Base-by-base conservation (phyloP, 92 coral and sea anemone species). In the Parazoanthus swiftii region DNA sequence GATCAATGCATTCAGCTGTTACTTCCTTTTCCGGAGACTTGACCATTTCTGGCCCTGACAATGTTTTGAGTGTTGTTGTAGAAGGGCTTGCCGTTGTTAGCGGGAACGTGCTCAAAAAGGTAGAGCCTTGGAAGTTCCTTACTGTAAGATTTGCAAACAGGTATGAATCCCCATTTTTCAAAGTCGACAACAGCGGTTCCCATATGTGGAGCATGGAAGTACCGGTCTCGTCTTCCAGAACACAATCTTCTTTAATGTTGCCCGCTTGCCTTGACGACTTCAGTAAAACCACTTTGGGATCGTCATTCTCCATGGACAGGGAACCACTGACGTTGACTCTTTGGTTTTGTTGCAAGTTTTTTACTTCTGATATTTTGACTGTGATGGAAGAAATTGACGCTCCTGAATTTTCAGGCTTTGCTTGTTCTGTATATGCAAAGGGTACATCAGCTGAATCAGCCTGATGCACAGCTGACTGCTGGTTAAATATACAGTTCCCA, bases 51-150 rank as follows among this genome's bases (percentile, higher is more conserved):
- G 86, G 90, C 4, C 90, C 88, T 66, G 89, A 86, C 33, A 90
- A 71, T 36, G 86, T 90, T 86, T 90, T 68, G 86, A 90, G 25
- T 78, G 82, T 80, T 81, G 86, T 90, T 74, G 89, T 74, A 2
- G 79, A 33, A 50, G 86, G 90, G 71, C 54, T 80, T 11, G 90
- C 92, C 80, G 88, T 86, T 8, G 85, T 86, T 68, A 77, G 74
- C 46, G 87, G 90, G 42, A 85, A 80, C 14, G 92, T 86, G 65
- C 90, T 86, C 26, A 86, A 85, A 81, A 36, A 90, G 68, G 88
- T 90, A 25, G 90, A 51, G n/a, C 92, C 92, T 81, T 86, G 92
- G 90, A 83, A 76, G 76, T 76, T 82, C 25, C 73, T 82, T n/a
- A 82, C 85, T 4, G 85, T 82, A 2, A 89, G 85, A 88, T 89